Evolutionary conservation across 2,888 invertebrate genomes (phyloP), one percentile per base, ranked within the genome.

Genomic region (Odontomyia ornata): DNA sequence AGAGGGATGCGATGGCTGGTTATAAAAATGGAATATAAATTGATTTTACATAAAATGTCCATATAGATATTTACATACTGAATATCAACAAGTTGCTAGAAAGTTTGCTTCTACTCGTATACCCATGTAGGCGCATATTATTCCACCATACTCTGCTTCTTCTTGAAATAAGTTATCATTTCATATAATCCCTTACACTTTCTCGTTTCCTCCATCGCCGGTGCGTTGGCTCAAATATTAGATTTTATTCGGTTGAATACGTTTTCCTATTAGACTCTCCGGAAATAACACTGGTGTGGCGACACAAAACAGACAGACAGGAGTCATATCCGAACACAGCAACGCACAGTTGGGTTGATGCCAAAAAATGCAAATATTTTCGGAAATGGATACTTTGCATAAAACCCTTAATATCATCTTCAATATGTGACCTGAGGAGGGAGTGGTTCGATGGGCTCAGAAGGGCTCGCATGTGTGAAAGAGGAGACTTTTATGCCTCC

Each of bases 291-390:
- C 15, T 52, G 18, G 52, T n/a, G 18, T 52, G 18, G n/a, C 36
- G 36, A 52, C 15, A 52, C 52, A 52, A 52, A 4, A 52, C 13
- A 52, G 9, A 9, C 52, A 52, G 52, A 13, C n/a, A 52, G 18
- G 18, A 52, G 52, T 18, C 52, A 52, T 52, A n/a, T n/a, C 15
- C 18, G 4, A 52, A 52, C 52, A n/a, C 52, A 15, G 13, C 15
- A 52, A 52, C 52, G 18, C 18, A n/a, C 52, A n/a, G 52, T 52
- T 36, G 36, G 36, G 18, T 18, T 52, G 52, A 18, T 52, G 52
- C 36, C 36, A 36, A 36, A 36, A 57, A 78, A 76, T 72, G 56
- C 71, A 71, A 78, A 52, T 52, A 52, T 52, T 13, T 52, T 52
- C 18, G 52, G 52, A 18, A 52, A 52, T 52, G 15, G 15, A 52